Base-by-base conservation (phyloP, 2,888 invertebrate genomes). In the Melanargia galathea region DNA sequence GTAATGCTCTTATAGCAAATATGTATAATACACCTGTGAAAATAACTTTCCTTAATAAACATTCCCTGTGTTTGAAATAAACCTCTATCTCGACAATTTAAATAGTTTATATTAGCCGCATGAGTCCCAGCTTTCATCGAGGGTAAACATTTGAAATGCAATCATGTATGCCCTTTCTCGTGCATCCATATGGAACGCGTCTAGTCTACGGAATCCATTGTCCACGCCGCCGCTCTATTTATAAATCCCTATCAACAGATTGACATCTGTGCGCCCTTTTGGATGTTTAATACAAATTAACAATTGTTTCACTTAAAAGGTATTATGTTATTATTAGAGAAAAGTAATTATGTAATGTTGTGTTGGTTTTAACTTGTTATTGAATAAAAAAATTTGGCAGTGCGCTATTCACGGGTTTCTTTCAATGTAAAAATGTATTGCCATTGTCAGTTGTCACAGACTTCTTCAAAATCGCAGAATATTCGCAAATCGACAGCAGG, bases 151-250 rank as follows among this genome's bases (percentile, higher is more conserved):
- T 55, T 49, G 43, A 49, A 61, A 63, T 30, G 58, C 54, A 63
- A 61, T 66, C 66, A 61, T 66, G 75, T 76, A 74, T 84, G 80
- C 83, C 83, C 87, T 87, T 86, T 86, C 81, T 77, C 76, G 83
- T 79, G 83, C 84, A 87, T 87, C 87, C 89, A 89, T 89, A 90
- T 88, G 88, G 86, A 89, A 85, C 87, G 81, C 78, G 85, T 82
- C 86, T 86, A 80, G 84, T 83, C 86, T 84, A 81, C 80, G 84
- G 87, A 86, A 86, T 88, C 87, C 84, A 87, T 88, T 88, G 90
- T 89, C 88, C 87, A 83, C 80, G 81, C 56, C 60, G 75, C 72
- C 69, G 70, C 70, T 75, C 90, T 90, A 90, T 90, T 87, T 84
- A 87, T 90, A 89, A 55, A 59, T 45, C 62, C 64, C 65, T 65